Conservation (phyloP, 2,888 invertebrate genomes). For the Pyrrhosoma nymphula region DNA sequence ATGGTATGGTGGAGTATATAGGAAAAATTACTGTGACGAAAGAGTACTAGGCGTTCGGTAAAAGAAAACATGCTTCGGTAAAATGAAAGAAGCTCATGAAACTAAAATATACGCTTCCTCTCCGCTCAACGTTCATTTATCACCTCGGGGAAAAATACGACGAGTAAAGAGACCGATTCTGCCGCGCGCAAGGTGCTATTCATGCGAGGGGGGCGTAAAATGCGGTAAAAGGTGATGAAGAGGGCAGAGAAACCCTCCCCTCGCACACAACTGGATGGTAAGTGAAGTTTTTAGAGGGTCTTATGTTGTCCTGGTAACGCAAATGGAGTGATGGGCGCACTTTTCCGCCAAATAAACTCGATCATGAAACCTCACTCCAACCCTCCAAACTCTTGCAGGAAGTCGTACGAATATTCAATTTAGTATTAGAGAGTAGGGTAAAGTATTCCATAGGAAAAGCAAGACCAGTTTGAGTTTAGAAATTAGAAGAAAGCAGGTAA, state of each 20-base stretch:
- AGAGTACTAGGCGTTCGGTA: too few species aligned
- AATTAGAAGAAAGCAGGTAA: too few species aligned
- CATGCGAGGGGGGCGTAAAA: not conserved
- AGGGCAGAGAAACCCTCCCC: not conserved
- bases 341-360: not conserved
- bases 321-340: not conserved
- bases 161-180: not conserved
- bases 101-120: too few species aligned
- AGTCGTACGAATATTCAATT: not conserved
- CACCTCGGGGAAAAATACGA: not conserved
- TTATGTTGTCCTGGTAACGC: not conserved
- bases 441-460: too few species aligned
- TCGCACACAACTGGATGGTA: not conserved
- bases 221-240: not conserved
- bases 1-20: too few species aligned
- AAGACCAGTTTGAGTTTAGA: too few species aligned
- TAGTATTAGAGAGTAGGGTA: too few species aligned
- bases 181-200: not conserved
- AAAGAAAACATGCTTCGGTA: too few species aligned
- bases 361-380: not conserved
- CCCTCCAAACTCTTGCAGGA: not conserved
- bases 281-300: not conserved
- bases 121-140: not conserved
- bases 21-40: too few species aligned
- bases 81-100: too few species aligned